A percentile compares a stretch with the other conserved stretches of the same genome.
These are phyloP conservation scores for Zaprionus ghesquierei DNA, from an alignment of 1,140 invertebrate species.

Conservation along the genomic window DNA sequence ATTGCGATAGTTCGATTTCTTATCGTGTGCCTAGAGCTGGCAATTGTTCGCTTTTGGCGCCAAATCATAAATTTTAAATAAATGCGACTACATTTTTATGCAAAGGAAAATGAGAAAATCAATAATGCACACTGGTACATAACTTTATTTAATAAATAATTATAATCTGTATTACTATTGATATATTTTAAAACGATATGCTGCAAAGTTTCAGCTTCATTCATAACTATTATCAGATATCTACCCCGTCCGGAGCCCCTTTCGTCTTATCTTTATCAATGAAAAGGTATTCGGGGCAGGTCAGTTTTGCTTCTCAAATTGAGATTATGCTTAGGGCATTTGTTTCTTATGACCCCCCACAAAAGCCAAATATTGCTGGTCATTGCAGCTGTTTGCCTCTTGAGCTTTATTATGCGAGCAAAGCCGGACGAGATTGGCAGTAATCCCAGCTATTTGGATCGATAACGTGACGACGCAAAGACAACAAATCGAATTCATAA, in stretches of 20 bases:
- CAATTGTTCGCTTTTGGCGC: not conserved
- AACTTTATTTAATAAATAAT: too few species aligned
- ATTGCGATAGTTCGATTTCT: not conserved
- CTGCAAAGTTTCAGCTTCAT: not conserved
- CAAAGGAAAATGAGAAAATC: too few species aligned
- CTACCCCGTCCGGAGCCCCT: not conserved
- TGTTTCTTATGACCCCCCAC: not conserved
- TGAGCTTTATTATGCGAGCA: not conserved
- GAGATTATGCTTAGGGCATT: not conserved
- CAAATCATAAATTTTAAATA: not conserved
- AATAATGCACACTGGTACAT: too few species aligned
- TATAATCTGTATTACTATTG: too few species aligned
- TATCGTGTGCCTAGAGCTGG: not conserved
- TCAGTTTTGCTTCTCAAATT: not conserved
- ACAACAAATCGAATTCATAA: constrained; percentile 7
- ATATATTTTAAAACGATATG: too few species aligned
- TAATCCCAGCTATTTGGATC: not conserved
- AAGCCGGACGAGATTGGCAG: not conserved
- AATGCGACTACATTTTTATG: not conserved
- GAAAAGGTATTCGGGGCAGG: not conserved
- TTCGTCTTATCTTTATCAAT: not conserved
- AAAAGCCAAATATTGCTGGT: not conserved
- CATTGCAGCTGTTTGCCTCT: not conserved
- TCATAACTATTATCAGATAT: not conserved
- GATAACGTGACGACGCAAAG: constrained; percentile 14